Base-by-base conservation (phyloP, 2,888 invertebrate species). In the Holacanthella duospinosa region DNA sequence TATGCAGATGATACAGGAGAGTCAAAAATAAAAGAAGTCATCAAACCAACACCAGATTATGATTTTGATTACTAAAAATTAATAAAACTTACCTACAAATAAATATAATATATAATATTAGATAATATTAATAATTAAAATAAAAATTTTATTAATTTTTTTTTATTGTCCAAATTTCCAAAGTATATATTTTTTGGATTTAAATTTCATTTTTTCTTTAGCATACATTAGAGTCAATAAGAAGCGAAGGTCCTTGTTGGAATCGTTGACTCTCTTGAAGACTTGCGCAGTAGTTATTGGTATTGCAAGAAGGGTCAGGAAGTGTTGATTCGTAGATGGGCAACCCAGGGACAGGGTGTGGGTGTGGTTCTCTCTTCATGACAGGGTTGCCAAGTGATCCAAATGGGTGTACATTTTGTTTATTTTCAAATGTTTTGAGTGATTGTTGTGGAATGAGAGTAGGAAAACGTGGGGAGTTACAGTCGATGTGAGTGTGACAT, bases 271-370 rank as follows among this genome's bases (percentile, higher is more conserved):
- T 4, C 12, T 48, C 21, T 21, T 48, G 19, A 9, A n/a, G 6
- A n/a, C n/a, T 4, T 48, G 48, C 64, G 83, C 78, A 44, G 59
- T 25, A 44, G 2, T 43, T 44, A 24, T 59, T 44, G 25, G 44
- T 44, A 19, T 59, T 44, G 21, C 59, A 59, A 24, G n/a, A n/a
- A n/a, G 59, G 59, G 16, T 43, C 59, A 19, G 59, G 44, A 43
- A 24, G 6, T 16, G 21, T 27, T 25, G 59, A 59, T 48, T 58
- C 43, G 4, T 25, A 43, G 2, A 59, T 59, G 2, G 59, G 59
- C 3, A 25, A 21, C 3, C 44, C 59, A 4, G 59, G 59, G 2
- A 44, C 26, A 19, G 26, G 43, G 26, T 3, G 43, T 25, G 59
- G 59, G 44, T 43, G 59, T 9, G 59, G 44, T 44, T 24, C 16